These are phyloP conservation scores for Diplodus sargus DNA, from an alignment of 2,797 vertebrate genomes.

Conservation along the genomic window DNA sequence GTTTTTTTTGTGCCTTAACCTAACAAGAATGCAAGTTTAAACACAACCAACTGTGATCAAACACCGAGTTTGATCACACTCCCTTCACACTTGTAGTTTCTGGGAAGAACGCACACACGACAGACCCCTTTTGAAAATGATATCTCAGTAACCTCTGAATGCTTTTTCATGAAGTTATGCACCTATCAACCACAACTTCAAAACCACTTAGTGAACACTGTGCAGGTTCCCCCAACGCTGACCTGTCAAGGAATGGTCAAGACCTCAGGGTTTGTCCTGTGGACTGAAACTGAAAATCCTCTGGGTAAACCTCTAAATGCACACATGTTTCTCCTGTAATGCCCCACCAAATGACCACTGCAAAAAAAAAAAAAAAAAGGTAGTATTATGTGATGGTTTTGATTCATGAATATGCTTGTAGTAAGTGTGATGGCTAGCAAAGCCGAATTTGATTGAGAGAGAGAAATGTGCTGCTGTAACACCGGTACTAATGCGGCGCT, in stretches of 20 bases:
- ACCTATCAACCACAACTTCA: too few species aligned
- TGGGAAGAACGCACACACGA: not conserved
- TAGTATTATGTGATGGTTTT: slow-evolving; percentile 19
- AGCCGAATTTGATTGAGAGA: slow-evolving; percentile 47
- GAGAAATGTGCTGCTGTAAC: slow-evolving; percentile 43
- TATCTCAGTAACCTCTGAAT: not conserved
- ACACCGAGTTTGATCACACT: not conserved
- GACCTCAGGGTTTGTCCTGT: too few species aligned
- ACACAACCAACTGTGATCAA: too few species aligned
- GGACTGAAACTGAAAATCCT: not conserved
- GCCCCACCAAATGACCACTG: slow-evolving; percentile 1
- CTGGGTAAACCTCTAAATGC: not conserved
- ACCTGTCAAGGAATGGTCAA: too few species aligned
- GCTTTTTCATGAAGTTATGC: too few species aligned
- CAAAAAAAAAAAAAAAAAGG: not conserved
- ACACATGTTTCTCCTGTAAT: not conserved
- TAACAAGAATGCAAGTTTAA: too few species aligned
- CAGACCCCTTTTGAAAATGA: too few species aligned
- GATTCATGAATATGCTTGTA: slow-evolving; percentile 27
- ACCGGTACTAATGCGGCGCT: slow-evolving; percentile 61
- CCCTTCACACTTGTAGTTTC: not conserved
- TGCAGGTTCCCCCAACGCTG: too few species aligned
- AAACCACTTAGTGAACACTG: too few species aligned
- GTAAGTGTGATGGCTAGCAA: slow-evolving; percentile 25
- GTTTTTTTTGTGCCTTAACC: too few species aligned